These are phyloP conservation scores for Alca torda DNA, from an alignment of 2,797 vertebrate genomes.

Conservation along the genomic window DNA sequence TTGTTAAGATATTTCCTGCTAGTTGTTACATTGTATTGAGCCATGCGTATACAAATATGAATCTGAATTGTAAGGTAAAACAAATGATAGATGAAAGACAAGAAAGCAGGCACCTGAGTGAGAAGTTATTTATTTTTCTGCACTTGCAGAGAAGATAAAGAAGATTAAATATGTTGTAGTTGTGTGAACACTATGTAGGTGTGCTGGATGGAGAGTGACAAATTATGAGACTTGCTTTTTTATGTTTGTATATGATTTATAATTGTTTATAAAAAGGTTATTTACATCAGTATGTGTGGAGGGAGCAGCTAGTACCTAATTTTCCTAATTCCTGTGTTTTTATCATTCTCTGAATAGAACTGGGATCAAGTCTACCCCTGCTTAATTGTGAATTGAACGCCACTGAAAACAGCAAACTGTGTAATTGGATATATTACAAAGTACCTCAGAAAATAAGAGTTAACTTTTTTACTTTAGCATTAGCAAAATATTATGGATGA, in stretches of 20 bases:
- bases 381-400: not conserved
- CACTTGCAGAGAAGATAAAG: not conserved
- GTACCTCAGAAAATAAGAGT: not conserved
- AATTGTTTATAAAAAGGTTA: not conserved
- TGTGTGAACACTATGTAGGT: not conserved
- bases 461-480: conserved; percentile 7
- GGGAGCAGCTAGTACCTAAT: not conserved
- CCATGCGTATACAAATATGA: accelerated
- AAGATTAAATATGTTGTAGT: not conserved
- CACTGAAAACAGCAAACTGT: not conserved
- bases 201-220: not conserved
- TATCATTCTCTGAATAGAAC: not conserved
- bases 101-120: not conserved
- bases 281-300: not conserved
- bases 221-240: not conserved
- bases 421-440: not conserved
- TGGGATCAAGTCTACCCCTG: not conserved
- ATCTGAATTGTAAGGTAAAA: not conserved
- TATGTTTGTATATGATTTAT: not conserved
- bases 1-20: not conserved
- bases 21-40: not conserved
- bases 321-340: not conserved
- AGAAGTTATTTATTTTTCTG: not conserved
- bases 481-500: conserved; percentile 19
- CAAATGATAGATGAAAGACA: not conserved